phyloP scores from a whole-genome alignment of 1,140 invertebrate genomes.

The Steinernema khuongi region DNA sequence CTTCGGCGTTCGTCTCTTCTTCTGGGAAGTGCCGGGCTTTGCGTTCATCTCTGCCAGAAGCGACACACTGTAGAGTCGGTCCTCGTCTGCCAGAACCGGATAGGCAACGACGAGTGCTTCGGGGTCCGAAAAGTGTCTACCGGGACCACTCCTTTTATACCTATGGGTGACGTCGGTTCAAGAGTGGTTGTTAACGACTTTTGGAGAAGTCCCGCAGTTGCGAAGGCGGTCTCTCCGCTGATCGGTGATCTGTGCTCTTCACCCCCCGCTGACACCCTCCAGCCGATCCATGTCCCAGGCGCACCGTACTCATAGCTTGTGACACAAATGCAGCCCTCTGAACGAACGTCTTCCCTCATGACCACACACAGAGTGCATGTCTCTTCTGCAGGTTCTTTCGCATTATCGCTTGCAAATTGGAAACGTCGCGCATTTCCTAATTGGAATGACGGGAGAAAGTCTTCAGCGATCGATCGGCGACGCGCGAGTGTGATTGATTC shows the following conservation, averaged over 20 bases:
- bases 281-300: too few species aligned
- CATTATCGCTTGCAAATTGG: neutral
- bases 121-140: neutral
- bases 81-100: too few species aligned
- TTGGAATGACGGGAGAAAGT: neutral
- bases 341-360: too few species aligned
- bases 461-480: neutral
- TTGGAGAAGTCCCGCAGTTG: neutral
- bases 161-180: constrained; percentile 3
- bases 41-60: neutral
- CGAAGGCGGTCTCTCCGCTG: neutral
- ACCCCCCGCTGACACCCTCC: too few species aligned
- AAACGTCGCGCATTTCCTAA: neutral
- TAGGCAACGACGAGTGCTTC: too few species aligned
- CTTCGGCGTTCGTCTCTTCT: constrained; percentile 20
- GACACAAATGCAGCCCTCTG: too few species aligned
- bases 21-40: neutral
- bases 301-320: too few species aligned
- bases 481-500: neutral
- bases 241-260: neutral
- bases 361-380: neutral
- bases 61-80: too few species aligned
- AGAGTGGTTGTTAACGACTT: neutral
- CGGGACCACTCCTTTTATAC: neutral
- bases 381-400: neutral